Percentiles rank a stretch among this genome's conserved stretches.
Conservation (phyloP, 2,888 invertebrate species). For the Drosophila silvestris region DNA sequence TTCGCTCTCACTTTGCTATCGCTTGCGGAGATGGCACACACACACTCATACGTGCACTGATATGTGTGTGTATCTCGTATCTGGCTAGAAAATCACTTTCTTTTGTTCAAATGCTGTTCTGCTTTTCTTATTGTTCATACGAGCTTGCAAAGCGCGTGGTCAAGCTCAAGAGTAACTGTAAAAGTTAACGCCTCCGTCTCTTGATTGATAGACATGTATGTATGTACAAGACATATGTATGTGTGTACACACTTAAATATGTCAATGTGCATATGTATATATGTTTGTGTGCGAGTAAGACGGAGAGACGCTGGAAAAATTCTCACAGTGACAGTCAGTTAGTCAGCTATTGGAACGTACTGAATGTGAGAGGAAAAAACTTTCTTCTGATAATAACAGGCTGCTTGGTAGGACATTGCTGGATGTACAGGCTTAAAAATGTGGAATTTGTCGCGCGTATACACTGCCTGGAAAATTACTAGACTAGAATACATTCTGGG, state of each 20-base stretch:
- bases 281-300: conserved; percentile 1
- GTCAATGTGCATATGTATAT: background rate
- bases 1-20: conserved; percentile 54
- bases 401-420: background rate
- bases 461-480: background rate
- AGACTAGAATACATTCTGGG: background rate
- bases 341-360: background rate
- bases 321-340: background rate
- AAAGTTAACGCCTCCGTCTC: conserved; percentile 43
- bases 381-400: background rate
- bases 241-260: background rate
- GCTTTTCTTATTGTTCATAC: conserved; percentile 29
- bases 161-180: conserved; percentile 50
- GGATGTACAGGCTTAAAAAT: background rate
- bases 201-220: conserved; percentile 7
- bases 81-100: conserved; percentile 59
- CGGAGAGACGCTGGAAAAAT: background rate
- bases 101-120: conserved; percentile 62
- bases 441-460: too few relatives aligned
- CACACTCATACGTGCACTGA: background rate
- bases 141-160: conserved; percentile 52
- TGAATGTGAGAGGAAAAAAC: background rate
- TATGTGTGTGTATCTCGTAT: conserved; percentile 8
- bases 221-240: background rate
- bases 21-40: conserved; percentile 20